Evolutionary conservation across 2,888 invertebrate species (phyloP).

Genomic region (Leptopilina myrica): DNA sequence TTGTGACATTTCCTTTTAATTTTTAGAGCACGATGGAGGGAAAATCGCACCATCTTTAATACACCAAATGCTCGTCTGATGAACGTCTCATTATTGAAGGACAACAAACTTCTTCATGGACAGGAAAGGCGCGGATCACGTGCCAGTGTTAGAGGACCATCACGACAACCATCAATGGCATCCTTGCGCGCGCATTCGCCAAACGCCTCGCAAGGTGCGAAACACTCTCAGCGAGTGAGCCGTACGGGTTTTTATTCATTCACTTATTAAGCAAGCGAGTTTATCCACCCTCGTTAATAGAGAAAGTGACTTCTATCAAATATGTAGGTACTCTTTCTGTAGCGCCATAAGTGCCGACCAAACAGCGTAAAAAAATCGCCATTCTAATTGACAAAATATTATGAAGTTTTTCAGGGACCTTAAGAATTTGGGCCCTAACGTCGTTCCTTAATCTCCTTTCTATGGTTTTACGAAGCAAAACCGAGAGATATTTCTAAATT

Average conservation of each 20-base stretch:
- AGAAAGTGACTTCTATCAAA: slow-evolving; percentile 56
- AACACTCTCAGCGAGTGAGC: slow-evolving; percentile 75
- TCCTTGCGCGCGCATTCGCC: slow-evolving; percentile 90
- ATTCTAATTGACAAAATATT: too few species aligned
- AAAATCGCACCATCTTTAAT: slow-evolving; percentile 95
- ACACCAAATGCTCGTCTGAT: slow-evolving; percentile 95
- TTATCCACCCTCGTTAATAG: slow-evolving; percentile 45
- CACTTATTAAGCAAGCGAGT: slow-evolving; percentile 74
- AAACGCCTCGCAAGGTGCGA: slow-evolving; percentile 82
- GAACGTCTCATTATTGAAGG: slow-evolving; percentile 91
- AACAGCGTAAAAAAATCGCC: neutral
- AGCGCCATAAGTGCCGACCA: slow-evolving; percentile 39
- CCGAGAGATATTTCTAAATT: too few species aligned
- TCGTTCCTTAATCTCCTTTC: too few species aligned
- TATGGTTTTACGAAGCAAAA: too few species aligned
- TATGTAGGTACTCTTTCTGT: slow-evolving; percentile 55
- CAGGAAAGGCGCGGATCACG: slow-evolving; percentile 89
- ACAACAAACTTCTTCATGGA: slow-evolving; percentile 87
- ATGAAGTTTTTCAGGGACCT: too few species aligned
- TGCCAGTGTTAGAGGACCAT: slow-evolving; percentile 87
- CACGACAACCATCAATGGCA: slow-evolving; percentile 90
- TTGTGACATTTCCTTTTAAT: too few species aligned
- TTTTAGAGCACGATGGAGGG: slow-evolving; percentile 91
- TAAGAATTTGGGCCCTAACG: too few species aligned
- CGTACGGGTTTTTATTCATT: slow-evolving; percentile 75